A percentile compares a stretch with the other conserved stretches of the same genome.
Evolutionary conservation across 2,797 vertebrate species (phyloP).

Genomic region (Micropoecilia bifurca): DNA sequence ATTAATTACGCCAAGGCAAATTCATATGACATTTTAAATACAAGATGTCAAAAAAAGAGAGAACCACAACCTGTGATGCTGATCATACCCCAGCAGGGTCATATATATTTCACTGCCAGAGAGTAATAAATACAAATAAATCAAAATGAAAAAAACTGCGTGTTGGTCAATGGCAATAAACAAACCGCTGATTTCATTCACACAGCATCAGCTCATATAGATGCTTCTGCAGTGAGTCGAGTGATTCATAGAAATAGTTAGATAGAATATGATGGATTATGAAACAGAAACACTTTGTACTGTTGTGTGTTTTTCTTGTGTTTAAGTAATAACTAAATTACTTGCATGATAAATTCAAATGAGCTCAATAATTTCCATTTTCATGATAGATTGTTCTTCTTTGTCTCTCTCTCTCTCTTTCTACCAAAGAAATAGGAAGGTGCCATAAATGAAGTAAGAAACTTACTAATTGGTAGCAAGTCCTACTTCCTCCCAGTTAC

Average conservation of each 20-base stretch:
- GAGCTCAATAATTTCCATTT: too few relatives aligned
- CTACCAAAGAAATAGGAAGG: too few relatives aligned
- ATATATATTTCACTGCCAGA: constrained; percentile 52
- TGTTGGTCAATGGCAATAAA: constrained; percentile 58
- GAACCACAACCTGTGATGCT: background rate
- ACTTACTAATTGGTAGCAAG: too few relatives aligned
- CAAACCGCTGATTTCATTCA: constrained; percentile 48
- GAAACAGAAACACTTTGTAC: too few relatives aligned
- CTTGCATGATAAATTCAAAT: too few relatives aligned
- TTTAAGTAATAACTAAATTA: background rate
- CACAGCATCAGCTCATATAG: constrained; percentile 23
- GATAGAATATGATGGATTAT: background rate
- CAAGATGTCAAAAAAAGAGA: background rate
- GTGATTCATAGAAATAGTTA: background rate
- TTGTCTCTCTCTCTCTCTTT: too few relatives aligned
- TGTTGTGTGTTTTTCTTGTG: background rate
- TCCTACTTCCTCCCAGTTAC: too few relatives aligned
- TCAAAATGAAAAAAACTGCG: constrained; percentile 1
- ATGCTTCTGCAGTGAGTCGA: background rate
- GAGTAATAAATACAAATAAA: constrained; percentile 30
- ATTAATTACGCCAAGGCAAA: background rate
- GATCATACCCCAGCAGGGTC: background rate
- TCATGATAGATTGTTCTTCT: too few relatives aligned
- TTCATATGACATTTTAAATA: background rate
- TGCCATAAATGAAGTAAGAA: too few relatives aligned